A percentile compares a stretch with the other conserved stretches of the same genome.
These are phyloP conservation scores for Acholoe squamosa DNA, from an alignment of 2,888 invertebrate genomes.

Conservation along the genomic window DNA sequence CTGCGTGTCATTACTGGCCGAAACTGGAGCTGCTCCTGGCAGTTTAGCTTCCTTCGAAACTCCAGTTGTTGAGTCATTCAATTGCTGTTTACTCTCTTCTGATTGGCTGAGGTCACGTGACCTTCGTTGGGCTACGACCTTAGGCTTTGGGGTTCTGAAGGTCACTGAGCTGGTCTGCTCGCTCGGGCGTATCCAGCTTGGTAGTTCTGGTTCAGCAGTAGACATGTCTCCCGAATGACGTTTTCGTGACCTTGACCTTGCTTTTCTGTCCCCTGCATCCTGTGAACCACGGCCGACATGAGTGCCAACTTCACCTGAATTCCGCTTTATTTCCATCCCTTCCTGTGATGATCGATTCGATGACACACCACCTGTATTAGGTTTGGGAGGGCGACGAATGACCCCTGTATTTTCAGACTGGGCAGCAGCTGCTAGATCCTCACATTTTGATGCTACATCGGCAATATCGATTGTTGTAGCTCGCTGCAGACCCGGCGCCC, in stretches of 20 bases:
- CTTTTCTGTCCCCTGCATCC: neutral
- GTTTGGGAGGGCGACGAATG: neutral
- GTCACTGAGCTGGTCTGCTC: neutral
- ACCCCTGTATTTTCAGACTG: neutral
- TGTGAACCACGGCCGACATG: neutral
- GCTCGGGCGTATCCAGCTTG: neutral
- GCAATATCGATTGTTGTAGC: conserved; percentile 4
- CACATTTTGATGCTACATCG: conserved; percentile 26
- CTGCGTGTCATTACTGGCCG: neutral
- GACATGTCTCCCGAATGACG: neutral
- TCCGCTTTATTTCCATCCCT: neutral
- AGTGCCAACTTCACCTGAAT: neutral
- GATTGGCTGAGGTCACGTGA: neutral
- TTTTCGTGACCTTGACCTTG: neutral
- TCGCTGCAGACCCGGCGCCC: neutral
- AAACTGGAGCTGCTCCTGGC: neutral
- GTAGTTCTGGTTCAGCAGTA: neutral
- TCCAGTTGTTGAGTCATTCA: neutral
- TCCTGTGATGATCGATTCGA: neutral
- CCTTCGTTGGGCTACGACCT: neutral
- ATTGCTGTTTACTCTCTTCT: neutral
- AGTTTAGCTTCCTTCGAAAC: neutral
- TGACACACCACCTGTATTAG: neutral
- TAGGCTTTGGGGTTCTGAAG: neutral
- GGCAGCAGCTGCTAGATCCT: neutral